phyloP scores from a whole-genome alignment of 2,888 invertebrate genomes.

The Parnassius mnemosyne region DNA sequence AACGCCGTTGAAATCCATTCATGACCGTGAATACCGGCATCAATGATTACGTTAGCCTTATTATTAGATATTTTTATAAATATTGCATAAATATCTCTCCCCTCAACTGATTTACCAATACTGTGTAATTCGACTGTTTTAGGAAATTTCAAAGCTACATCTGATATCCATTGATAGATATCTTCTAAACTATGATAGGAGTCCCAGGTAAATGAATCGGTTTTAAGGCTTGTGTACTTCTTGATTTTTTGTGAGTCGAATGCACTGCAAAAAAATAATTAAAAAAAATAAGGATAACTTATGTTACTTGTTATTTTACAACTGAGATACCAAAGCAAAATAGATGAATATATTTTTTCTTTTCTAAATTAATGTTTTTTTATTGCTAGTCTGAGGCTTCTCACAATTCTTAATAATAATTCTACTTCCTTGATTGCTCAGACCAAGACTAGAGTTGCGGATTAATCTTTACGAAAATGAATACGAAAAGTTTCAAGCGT shows the following conservation, averaged over 20 bases:
- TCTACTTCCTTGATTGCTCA: too few species aligned
- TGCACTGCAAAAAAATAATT: constrained; percentile 46
- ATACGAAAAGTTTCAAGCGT: too few species aligned
- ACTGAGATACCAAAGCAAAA: too few species aligned
- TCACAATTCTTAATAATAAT: too few species aligned
- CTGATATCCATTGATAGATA: constrained; percentile 80
- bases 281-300: too few species aligned
- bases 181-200: constrained; percentile 81
- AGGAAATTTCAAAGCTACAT: constrained; percentile 62
- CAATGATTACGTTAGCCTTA: constrained; percentile 76
- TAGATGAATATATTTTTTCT: too few species aligned
- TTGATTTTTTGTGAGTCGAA: constrained; percentile 47
- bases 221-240: constrained; percentile 39
- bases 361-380: too few species aligned
- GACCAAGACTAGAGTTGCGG: too few species aligned
- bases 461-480: too few species aligned
- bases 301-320: too few species aligned
- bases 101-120: constrained; percentile 71
- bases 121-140: constrained; percentile 49
- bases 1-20: constrained; percentile 87
- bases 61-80: constrained; percentile 34
- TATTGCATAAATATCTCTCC: constrained; percentile 57
- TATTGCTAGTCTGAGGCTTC: too few species aligned
- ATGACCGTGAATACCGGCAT: constrained; percentile 84
- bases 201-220: constrained; percentile 64